phyloP scores from a whole-genome alignment of 1,140 invertebrate genomes.

The Physella acuta region DNA sequence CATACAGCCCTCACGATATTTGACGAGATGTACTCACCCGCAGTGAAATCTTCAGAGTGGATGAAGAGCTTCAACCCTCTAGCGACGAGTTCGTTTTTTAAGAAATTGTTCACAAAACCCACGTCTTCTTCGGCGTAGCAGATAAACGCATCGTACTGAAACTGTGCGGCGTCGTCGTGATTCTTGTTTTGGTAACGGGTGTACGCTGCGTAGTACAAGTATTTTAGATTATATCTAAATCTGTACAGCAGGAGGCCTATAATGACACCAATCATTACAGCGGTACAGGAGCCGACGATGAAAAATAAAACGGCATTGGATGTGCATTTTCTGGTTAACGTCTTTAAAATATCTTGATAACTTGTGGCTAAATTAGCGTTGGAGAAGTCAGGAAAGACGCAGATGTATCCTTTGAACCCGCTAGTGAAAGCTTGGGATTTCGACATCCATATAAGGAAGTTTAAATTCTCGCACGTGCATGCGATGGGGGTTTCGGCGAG shows the following conservation, averaged over 20 bases:
- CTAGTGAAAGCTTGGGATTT: not conserved
- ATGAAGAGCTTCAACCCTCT: constrained; percentile 34
- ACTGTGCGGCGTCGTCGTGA: not conserved
- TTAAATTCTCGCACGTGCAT: constrained; percentile 34
- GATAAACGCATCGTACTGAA: constrained; percentile 41
- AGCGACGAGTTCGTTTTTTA: constrained; percentile 31
- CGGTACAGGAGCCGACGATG: not conserved
- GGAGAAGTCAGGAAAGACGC: constrained; percentile 25
- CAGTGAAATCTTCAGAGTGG: constrained; percentile 44
- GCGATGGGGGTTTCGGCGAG: constrained; percentile 25
- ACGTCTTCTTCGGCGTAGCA: constrained; percentile 36
- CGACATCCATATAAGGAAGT: constrained; percentile 34
- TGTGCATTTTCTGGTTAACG: constrained; percentile 24
- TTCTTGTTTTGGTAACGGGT: constrained; percentile 13
- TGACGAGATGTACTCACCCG: constrained; percentile 63
- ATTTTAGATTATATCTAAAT: constrained; percentile 39
- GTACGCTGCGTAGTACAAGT: constrained; percentile 38
- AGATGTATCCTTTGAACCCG: constrained; percentile 16
- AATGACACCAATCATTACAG: constrained; percentile 21
- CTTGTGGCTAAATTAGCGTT: not conserved
- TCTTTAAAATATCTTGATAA: constrained; percentile 5
- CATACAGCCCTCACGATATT: constrained; percentile 66
- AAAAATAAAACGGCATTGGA: constrained; percentile 25
- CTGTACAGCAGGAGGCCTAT: constrained; percentile 27
- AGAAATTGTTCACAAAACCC: constrained; percentile 28